These are phyloP conservation scores for Pristionchus exspectatus DNA, from an alignment of 2,888 invertebrate species.

Conservation along the genomic window DNA sequence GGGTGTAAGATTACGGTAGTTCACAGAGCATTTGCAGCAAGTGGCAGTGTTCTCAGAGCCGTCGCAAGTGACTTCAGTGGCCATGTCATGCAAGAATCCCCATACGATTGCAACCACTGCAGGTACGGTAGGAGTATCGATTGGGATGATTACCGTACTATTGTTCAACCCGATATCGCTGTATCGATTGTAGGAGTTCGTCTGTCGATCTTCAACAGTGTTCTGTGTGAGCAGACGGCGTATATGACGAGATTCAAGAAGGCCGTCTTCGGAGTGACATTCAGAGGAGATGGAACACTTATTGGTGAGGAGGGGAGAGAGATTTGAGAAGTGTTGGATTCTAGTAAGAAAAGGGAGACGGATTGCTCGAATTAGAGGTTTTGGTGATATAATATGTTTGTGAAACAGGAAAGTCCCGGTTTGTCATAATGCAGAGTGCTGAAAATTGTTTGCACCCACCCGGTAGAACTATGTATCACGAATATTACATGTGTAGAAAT, in stretches of 20 bases:
- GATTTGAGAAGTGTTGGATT: not conserved
- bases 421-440: not conserved
- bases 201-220: constrained; percentile 71
- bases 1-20: not conserved
- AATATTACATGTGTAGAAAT: not conserved
- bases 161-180: not conserved
- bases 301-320: constrained; percentile 77
- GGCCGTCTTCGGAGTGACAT: constrained; percentile 79
- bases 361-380: not conserved
- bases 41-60: constrained; percentile 86
- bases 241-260: constrained; percentile 78
- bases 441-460: not conserved
- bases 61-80: constrained; percentile 92
- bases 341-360: not conserved
- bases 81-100: constrained; percentile 92
- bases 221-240: constrained; percentile 64
- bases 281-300: constrained; percentile 79
- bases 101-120: constrained; percentile 90
- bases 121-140: constrained; percentile 42
- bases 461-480: not conserved
- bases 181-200: constrained; percentile 84
- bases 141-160: not conserved
- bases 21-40: constrained; percentile 63
- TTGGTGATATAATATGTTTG: not conserved
- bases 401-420: not conserved